phyloP scores from a whole-genome alignment of 2,888 invertebrate species.

The Eudasyphora cyanicolor region DNA sequence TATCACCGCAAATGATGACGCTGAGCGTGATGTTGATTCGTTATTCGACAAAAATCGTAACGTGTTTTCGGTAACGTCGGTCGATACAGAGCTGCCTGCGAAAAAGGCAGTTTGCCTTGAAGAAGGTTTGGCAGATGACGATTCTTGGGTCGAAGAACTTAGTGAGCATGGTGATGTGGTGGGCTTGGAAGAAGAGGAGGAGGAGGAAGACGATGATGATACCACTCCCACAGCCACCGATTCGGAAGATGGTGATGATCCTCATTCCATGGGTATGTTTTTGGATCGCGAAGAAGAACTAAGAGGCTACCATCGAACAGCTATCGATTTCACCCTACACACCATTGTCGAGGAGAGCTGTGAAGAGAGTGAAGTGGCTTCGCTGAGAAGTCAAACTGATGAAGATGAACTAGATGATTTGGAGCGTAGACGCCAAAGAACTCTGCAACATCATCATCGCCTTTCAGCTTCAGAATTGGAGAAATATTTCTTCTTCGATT shows the following conservation, averaged over 20 bases:
- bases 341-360: conserved; percentile 97
- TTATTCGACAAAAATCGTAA: conserved; percentile 37
- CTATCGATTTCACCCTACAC: conserved; percentile 93
- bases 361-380: conserved; percentile 94
- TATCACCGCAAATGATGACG: conserved; percentile 51
- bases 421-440: conserved; percentile 79
- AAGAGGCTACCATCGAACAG: conserved; percentile 89
- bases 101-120: conserved; percentile 83
- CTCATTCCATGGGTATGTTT: conserved; percentile 79
- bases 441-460: conserved; percentile 81
- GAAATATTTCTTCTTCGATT: conserved; percentile 93
- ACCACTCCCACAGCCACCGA: conserved; percentile 76
- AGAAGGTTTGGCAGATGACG: conserved; percentile 93
- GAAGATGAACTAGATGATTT: conserved; percentile 68
- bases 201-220: conserved; percentile 82
- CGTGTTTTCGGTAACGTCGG: not conserved
- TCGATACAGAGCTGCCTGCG: not conserved
- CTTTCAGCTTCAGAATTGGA: conserved; percentile 91
- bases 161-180: conserved; percentile 88
- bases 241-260: conserved; percentile 74
- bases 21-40: conserved; percentile 56
- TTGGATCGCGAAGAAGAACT: conserved; percentile 90
- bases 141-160: conserved; percentile 94
- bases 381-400: conserved; percentile 75
- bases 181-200: conserved; percentile 39